phyloP scores from a whole-genome alignment of 2,797 vertebrate genomes.

The Melanogrammus aeglefinus region DNA sequence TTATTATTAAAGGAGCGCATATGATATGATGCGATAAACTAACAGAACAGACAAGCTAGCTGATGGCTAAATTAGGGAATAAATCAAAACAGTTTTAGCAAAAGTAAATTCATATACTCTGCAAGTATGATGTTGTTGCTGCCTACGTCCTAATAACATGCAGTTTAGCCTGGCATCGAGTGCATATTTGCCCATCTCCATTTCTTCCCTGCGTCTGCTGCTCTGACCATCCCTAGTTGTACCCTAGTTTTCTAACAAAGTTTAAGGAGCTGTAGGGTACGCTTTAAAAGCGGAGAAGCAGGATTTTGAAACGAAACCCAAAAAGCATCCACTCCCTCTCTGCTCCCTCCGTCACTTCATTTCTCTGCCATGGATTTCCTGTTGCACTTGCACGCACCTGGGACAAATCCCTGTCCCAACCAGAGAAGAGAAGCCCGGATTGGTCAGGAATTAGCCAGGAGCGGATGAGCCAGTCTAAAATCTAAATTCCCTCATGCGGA shows the following conservation, averaged over 20 bases:
- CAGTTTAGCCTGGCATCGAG: neutral
- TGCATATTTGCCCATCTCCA: no score
- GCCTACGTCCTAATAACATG: neutral
- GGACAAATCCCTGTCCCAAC: neutral
- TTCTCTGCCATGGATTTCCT: neutral
- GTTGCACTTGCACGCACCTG: neutral
- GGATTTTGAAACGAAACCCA: no score
- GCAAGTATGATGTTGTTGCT: neutral
- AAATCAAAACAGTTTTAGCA: neutral
- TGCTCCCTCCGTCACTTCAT: neutral
- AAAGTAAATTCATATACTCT: neutral
- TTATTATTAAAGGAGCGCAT: constrained; percentile 50
- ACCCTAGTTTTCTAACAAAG: neutral
- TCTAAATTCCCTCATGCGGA: neutral
- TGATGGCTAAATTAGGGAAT: neutral
- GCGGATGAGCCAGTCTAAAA: neutral
- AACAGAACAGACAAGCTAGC: neutral
- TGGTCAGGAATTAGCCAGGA: neutral
- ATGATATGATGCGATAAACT: constrained; percentile 21
- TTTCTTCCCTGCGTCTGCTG: no score
- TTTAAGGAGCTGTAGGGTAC: neutral
- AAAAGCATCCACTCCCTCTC: no score
- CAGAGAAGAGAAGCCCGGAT: neutral
- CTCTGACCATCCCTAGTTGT: no score
- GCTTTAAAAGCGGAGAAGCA: neutral